Evolutionary conservation across 2,113 vertebrate species (phyloP), one percentile per base, ranked within the genome.

Genomic region (Gymnocephalus cernua): DNA sequence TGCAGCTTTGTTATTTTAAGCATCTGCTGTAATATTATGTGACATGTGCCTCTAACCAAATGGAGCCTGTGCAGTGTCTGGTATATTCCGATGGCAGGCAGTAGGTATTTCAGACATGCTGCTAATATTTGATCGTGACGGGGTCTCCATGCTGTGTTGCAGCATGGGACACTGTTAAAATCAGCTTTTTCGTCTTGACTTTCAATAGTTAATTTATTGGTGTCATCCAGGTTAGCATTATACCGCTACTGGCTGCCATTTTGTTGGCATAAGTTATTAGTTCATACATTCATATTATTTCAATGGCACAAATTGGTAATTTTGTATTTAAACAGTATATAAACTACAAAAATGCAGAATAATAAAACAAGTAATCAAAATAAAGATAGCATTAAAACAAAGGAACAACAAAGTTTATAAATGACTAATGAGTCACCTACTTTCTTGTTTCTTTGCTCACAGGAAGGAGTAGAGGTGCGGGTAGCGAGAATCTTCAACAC

Each of bases 401-500:
- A 23, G 9, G 21, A 51, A 25, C 6, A 56, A 41, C 12, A 56
- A 3, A 12, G 23, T 51, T 23, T 0, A 21, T 16, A 9, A 18
- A 47, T 12, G 4, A n/a, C 14, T 54, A 6, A 38, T 16, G 23
- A 27, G 5, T 61, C 18, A 41, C 11, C n/a, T 10, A 3, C 3
- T 35, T 57, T 78, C 1, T 63, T 71, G 14, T 66, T 59, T 76
- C 8, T 86, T 10, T 84, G 15, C 67, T 84, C 74, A 61, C 94
- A 99, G 98, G 98, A 99, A 92, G 98, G 98, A 6, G 98, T 99
- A 21, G 98, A 99, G 92, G 98, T 99, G 58, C 93, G 98, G 1
- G 98, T 99, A 90, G 98, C 98, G 3, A 95, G 98, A 74, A 99
- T 99, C 94, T 99, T 99, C 94, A 99, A 99, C 91, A 99, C 98